These are phyloP conservation scores for Pseudeuparius sepicola DNA, from an alignment of 2,888 invertebrate species.

Conservation along the genomic window DNA sequence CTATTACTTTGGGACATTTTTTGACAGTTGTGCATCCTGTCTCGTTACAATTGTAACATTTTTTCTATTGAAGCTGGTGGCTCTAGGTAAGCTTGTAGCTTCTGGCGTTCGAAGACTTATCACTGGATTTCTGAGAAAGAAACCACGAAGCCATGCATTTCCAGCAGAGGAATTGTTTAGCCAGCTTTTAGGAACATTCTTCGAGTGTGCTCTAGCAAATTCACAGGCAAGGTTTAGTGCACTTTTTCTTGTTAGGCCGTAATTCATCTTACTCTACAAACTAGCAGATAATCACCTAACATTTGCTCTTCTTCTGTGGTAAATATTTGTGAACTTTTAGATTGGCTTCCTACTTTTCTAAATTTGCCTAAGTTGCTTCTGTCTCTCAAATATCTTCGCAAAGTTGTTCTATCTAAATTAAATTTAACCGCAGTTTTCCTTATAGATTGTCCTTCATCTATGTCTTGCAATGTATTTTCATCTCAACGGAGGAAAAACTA, in stretches of 20 bases:
- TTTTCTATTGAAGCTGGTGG: constrained; percentile 15
- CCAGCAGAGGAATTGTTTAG: constrained; percentile 4
- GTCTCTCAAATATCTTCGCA: constrained; percentile 1
- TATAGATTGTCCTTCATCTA: constrained; percentile 1
- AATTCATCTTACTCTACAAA: not conserved
- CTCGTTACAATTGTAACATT: constrained; percentile 12
- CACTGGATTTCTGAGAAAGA: constrained; percentile 8
- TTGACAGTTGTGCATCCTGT: constrained; percentile 11
- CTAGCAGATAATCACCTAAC: not conserved
- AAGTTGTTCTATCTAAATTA: constrained; percentile 1
- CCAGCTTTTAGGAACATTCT: constrained; percentile 5
- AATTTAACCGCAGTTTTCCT: constrained; percentile 3
- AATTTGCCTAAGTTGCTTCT: not conserved
- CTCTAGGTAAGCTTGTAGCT: constrained; percentile 19
- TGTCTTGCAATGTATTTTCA: not conserved
- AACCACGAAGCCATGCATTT: constrained; percentile 7
- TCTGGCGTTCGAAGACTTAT: constrained; percentile 17
- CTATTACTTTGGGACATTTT: constrained; percentile 9
- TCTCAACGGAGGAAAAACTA: not conserved
- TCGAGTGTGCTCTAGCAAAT: not conserved
- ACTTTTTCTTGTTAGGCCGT: not conserved
- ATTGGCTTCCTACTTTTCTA: not conserved
- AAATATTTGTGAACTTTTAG: not conserved
- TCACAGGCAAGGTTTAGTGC: not conserved
- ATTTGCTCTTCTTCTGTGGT: not conserved